Percentiles rank a stretch among this genome's conserved stretches.
Conservation (phyloP, 2,113 vertebrate species). For the Typhlomys cinereus region DNA sequence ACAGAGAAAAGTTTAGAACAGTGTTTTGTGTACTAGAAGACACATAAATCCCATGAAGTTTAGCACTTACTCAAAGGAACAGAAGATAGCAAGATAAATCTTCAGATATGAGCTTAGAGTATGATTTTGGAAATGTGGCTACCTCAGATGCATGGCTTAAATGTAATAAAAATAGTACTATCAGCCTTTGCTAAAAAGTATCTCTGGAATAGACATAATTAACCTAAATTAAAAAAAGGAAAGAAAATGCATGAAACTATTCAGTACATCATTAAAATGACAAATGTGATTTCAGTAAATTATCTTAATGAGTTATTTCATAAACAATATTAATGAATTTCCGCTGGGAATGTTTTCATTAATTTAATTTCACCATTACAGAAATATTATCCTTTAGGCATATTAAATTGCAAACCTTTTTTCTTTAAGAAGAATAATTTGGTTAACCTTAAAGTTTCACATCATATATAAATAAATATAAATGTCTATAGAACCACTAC, state of each 20-base stretch:
- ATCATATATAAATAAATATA: not conserved
- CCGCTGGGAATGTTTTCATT: conserved; percentile 59
- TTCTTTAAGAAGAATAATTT: conserved; percentile 39
- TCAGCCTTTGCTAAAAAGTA: not conserved
- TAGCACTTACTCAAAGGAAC: not conserved
- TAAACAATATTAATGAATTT: conserved; percentile 41
- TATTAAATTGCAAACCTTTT: conserved; percentile 59
- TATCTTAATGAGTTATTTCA: conserved; percentile 60
- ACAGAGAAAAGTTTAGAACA: not conserved
- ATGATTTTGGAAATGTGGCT: not conserved
- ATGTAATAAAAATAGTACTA: too few species aligned
- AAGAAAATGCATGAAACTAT: conserved; percentile 36
- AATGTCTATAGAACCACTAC: conserved; percentile 14
- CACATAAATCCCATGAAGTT: not conserved
- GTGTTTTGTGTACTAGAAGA: not conserved
- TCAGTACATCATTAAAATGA: conserved; percentile 65
- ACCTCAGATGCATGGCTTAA: too few species aligned
- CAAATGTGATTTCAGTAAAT: conserved; percentile 70
- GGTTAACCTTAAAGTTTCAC: not conserved
- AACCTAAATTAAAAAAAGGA: not conserved
- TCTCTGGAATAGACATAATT: not conserved
- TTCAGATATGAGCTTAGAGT: not conserved
- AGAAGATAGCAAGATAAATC: not conserved
- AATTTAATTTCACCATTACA: conserved; percentile 59
- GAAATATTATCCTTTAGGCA: conserved; percentile 51